Conservation (phyloP, 2,113 vertebrate species). For the Atlantisia rogersi region DNA sequence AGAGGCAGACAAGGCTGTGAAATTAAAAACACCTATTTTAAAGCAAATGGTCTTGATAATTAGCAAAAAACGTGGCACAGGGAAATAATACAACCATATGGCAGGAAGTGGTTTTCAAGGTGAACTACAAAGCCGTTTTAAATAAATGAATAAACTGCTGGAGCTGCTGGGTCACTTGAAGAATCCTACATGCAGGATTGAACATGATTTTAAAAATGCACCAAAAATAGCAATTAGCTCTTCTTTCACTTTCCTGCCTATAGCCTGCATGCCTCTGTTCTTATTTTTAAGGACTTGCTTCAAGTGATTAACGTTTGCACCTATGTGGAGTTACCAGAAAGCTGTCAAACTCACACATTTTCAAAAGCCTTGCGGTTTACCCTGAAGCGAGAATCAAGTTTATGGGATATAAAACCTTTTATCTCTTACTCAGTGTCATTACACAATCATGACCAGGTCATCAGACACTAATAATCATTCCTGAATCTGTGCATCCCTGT, state of each 20-base stretch:
- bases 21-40: conserved; percentile 70
- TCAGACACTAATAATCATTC: not conserved
- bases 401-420: conserved; percentile 33
- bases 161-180: conserved; percentile 1
- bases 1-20: conserved; percentile 60
- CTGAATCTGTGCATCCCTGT: not conserved
- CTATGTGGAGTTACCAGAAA: not conserved
- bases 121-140: conserved; percentile 55
- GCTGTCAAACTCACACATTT: not conserved
- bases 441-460: conserved; percentile 12
- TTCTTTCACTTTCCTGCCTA: not conserved
- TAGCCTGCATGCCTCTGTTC: not conserved
- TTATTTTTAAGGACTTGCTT: conserved; percentile 14
- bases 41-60: conserved; percentile 63
- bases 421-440: not conserved
- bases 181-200: conserved; percentile 6
- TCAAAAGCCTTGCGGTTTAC: not conserved
- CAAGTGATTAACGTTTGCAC: not conserved
- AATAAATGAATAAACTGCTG: conserved; percentile 54
- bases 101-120: conserved; percentile 60
- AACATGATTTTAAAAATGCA: not conserved
- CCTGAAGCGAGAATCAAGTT: not conserved
- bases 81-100: conserved; percentile 47
- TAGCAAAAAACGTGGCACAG: conserved; percentile 44
- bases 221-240: not conserved